Evolutionary conservation across 2,888 invertebrate genomes (phyloP).

Genomic region (Ochropleura leucogaster): DNA sequence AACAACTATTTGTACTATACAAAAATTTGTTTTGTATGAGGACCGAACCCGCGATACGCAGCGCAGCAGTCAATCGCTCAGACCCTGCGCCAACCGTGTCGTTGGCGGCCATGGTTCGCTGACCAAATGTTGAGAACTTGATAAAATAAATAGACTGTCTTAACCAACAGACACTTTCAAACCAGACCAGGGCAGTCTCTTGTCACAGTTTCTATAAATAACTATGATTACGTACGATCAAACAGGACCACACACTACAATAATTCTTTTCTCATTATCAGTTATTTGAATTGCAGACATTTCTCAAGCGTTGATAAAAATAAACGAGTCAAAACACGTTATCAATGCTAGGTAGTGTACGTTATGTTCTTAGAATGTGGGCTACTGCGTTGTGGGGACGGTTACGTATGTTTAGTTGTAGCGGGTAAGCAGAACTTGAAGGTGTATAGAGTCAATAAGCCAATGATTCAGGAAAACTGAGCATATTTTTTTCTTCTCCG

Average conservation of each 20-base stretch:
- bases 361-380: constrained; percentile 52
- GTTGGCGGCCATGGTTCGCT: background rate
- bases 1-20: too few relatives aligned
- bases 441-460: background rate
- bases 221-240: background rate
- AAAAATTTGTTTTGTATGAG: too few relatives aligned
- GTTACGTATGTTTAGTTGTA: too few relatives aligned
- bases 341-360: constrained; percentile 53
- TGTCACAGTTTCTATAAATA: constrained; percentile 24
- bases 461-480: too few relatives aligned
- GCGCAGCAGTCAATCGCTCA: too few relatives aligned
- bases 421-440: constrained; percentile 7
- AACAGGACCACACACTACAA: constrained; percentile 54
- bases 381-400: constrained; percentile 20
- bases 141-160: background rate
- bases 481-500: too few relatives aligned
- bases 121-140: background rate
- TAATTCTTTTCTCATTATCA: constrained; percentile 49
- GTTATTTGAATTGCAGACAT: constrained; percentile 44
- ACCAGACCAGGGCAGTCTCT: constrained; percentile 20
- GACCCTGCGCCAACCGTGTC: too few relatives aligned
- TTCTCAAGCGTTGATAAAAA: constrained; percentile 61
- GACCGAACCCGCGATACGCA: too few relatives aligned
- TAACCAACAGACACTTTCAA: constrained; percentile 6
- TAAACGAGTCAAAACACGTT: constrained; percentile 62